These are phyloP conservation scores for Cataglyphis cursor DNA, from an alignment of 2,888 invertebrate species.

Conservation along the genomic window DNA sequence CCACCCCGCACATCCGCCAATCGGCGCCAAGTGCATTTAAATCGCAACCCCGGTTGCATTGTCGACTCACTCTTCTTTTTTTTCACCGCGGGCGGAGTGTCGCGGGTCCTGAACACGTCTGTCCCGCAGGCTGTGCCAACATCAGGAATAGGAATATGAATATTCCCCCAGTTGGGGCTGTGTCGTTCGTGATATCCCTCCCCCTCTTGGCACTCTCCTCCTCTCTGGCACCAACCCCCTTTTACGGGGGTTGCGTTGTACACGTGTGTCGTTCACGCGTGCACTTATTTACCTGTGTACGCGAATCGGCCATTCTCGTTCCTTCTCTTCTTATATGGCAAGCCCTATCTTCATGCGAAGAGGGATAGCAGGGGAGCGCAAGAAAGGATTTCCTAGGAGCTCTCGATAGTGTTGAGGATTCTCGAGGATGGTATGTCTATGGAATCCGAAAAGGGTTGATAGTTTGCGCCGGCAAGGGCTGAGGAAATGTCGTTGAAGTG, in stretches of 20 bases:
- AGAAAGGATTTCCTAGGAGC: constrained; percentile 45
- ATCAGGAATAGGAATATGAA: constrained; percentile 77
- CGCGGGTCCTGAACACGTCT: constrained; percentile 68
- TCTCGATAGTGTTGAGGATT: constrained; percentile 50
- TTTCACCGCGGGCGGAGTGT: constrained; percentile 80
- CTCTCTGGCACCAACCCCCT: constrained; percentile 51
- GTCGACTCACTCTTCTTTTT: constrained; percentile 76
- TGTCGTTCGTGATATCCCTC: constrained; percentile 64
- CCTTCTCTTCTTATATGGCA: constrained; percentile 69
- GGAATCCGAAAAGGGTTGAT: constrained; percentile 42
- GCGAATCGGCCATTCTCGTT: constrained; percentile 72
- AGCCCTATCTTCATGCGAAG: constrained; percentile 59
- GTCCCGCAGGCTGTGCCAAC: constrained; percentile 73
- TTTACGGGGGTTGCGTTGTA: constrained; percentile 23
- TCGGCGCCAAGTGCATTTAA: constrained; percentile 84
- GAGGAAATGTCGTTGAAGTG: constrained; percentile 3
- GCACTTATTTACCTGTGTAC: constrained; percentile 71
- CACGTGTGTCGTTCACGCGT: constrained; percentile 68
- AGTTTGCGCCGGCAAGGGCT: constrained; percentile 16
- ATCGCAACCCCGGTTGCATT: constrained; percentile 85
- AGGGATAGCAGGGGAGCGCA: constrained; percentile 2
- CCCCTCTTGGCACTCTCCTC: constrained; percentile 33
- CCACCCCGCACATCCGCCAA: constrained; percentile 83
- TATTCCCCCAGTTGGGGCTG: constrained; percentile 66
- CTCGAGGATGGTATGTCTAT: constrained; percentile 25